phyloP scores from a whole-genome alignment of 2,113 vertebrate genomes.

The Leptodactylus fuscus region DNA sequence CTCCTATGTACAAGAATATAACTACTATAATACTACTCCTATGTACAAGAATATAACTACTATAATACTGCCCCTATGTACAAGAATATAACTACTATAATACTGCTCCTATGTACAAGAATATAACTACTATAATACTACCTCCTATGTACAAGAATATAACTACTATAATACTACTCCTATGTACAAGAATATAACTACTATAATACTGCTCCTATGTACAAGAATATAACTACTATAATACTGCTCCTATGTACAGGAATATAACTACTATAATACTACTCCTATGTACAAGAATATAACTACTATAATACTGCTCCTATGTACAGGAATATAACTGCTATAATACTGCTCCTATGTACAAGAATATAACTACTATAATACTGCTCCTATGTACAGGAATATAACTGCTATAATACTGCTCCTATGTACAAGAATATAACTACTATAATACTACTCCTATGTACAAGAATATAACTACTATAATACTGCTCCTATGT shows the following conservation, averaged over 20 bases:
- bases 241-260: no score
- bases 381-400: background rate
- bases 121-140: constrained; percentile 14
- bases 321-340: no score
- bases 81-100: constrained; percentile 13
- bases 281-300: no score
- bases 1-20: background rate
- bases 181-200: background rate
- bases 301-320: no score
- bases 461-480: background rate
- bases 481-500: background rate
- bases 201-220: no score
- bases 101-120: background rate
- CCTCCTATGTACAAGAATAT: background rate
- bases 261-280: no score
- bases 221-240: no score
- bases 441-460: background rate
- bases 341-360: no score
- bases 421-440: background rate
- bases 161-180: background rate
- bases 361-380: no score
- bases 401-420: constrained; percentile 11
- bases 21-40: background rate
- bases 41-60: background rate
- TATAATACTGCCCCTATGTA: background rate